phyloP scores from a whole-genome alignment of 2,888 invertebrate genomes.

The Xylota sylvarum region DNA sequence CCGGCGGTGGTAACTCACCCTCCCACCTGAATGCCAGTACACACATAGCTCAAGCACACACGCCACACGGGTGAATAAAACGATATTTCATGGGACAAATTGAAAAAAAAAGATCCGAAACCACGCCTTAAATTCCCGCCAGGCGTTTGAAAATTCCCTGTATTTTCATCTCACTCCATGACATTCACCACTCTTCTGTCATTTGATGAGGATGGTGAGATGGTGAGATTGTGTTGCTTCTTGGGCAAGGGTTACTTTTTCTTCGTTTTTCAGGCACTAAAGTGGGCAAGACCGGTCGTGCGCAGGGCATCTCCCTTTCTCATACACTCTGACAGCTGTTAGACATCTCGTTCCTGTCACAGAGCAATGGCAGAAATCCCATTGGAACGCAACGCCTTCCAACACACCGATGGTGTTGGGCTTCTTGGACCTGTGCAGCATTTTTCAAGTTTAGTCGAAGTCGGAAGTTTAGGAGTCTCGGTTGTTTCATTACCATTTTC shows the following conservation, averaged over 20 bases:
- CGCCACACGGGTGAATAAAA: constrained; percentile 74
- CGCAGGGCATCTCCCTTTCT: constrained; percentile 24
- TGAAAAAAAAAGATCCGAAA: constrained; percentile 80
- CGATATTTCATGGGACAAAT: constrained; percentile 83
- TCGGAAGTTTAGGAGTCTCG: constrained; percentile 83
- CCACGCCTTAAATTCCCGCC: constrained; percentile 82
- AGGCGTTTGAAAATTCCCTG: constrained; percentile 56
- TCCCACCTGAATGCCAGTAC: constrained; percentile 26
- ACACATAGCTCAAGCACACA: constrained; percentile 45
- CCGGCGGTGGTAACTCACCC: constrained; percentile 71
- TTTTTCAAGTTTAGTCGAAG: constrained; percentile 83
- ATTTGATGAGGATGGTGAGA: not conserved
- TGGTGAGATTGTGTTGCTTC: not conserved
- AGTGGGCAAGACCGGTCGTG: constrained; percentile 28
- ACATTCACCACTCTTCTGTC: not conserved
- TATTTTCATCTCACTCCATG: constrained; percentile 53
- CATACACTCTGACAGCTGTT: not conserved
- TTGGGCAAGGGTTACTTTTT: not conserved
- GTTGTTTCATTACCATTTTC: constrained; percentile 76
- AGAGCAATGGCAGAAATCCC: constrained; percentile 70
- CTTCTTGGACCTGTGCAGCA: constrained; percentile 81
- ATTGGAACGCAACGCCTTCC: constrained; percentile 59
- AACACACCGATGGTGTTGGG: constrained; percentile 75
- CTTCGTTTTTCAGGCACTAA: not conserved
- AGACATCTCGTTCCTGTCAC: constrained; percentile 31